phyloP scores from a whole-genome alignment of 2,888 invertebrate genomes.

The Hypselothyrea guttata region DNA sequence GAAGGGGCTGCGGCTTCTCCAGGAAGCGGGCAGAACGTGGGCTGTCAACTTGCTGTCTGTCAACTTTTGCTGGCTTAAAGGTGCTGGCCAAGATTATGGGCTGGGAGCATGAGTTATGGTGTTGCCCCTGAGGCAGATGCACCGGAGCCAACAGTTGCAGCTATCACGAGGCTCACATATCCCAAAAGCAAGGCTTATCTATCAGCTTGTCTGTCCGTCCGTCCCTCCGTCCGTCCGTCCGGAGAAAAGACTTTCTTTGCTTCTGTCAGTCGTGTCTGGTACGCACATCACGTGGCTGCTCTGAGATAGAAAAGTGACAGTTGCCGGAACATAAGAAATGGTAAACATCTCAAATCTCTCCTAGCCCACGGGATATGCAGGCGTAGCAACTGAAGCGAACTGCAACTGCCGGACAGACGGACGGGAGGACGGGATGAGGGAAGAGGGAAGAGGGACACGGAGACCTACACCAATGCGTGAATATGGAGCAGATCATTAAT shows the following conservation, averaged over 20 bases:
- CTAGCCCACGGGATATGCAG: constrained; percentile 57
- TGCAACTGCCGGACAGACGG: constrained; percentile 13
- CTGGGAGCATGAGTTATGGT: constrained; percentile 56
- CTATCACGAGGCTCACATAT: constrained; percentile 32
- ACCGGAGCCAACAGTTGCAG: constrained; percentile 53
- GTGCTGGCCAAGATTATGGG: constrained; percentile 23
- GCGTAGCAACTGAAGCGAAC: constrained; percentile 40
- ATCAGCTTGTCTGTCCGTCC: too few relatives aligned
- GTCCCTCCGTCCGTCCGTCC: constrained; percentile 29
- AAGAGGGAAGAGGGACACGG: not conserved
- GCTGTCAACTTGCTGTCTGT: constrained; percentile 71
- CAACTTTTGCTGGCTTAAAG: constrained; percentile 62
- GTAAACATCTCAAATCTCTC: constrained; percentile 45
- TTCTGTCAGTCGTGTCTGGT: constrained; percentile 31
- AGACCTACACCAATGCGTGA: constrained; percentile 79
- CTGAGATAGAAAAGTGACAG: constrained; percentile 74
- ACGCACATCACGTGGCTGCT: constrained; percentile 62
- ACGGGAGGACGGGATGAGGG: not conserved
- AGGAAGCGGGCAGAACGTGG: constrained; percentile 40
- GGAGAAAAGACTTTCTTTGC: constrained; percentile 66
- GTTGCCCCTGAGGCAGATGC: constrained; percentile 56
- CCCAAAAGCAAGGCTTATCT: constrained; percentile 35
- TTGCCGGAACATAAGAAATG: constrained; percentile 66
- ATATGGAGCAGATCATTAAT: constrained; percentile 82
- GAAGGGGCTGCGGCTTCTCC: not conserved